A percentile compares a stretch with the other conserved stretches of the same genome.
Evolutionary conservation across 1,140 invertebrate species (phyloP).

Genomic region (Drosophila albomicans): DNA sequence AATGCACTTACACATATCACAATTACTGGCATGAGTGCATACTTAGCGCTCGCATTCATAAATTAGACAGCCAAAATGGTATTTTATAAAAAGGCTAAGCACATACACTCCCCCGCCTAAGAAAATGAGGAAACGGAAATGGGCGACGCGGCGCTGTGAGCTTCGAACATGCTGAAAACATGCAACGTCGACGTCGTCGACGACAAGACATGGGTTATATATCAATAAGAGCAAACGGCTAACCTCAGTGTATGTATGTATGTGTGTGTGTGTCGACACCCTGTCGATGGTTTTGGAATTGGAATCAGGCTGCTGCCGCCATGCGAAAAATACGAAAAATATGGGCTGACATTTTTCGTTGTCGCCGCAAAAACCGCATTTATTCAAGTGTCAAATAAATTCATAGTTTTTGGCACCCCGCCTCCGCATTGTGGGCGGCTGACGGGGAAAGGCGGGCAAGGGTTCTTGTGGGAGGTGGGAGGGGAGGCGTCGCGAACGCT

Average conservation of each 20-base stretch:
- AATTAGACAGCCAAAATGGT: conserved; percentile 71
- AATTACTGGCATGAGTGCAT: conserved; percentile 68
- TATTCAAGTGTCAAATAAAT: conserved; percentile 84
- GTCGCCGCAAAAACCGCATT: conserved; percentile 80
- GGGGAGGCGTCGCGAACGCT: conserved; percentile 38
- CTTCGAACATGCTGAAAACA: conserved; percentile 66
- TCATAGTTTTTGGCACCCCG: conserved; percentile 67
- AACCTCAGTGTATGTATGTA: not conserved
- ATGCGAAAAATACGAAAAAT: conserved; percentile 65
- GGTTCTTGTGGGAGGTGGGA: not conserved
- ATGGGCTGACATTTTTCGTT: conserved; percentile 76
- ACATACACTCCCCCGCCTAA: conserved; percentile 50
- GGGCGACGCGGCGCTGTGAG: conserved; percentile 67
- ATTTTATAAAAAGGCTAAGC: conserved; percentile 76
- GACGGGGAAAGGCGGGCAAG: no score
- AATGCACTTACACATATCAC: conserved; percentile 73
- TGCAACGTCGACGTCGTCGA: conserved; percentile 52
- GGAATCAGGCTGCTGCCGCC: conserved; percentile 30
- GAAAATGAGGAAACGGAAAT: conserved; percentile 79
- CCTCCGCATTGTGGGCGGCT: not conserved
- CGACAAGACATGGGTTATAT: conserved; percentile 65
- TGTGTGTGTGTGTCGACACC: conserved; percentile 1
- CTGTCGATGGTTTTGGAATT: conserved; percentile 30
- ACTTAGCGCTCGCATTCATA: conserved; percentile 69
- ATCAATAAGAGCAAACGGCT: conserved; percentile 49